phyloP scores from a whole-genome alignment of 2,888 invertebrate species.

The Agrochola lychnidis region DNA sequence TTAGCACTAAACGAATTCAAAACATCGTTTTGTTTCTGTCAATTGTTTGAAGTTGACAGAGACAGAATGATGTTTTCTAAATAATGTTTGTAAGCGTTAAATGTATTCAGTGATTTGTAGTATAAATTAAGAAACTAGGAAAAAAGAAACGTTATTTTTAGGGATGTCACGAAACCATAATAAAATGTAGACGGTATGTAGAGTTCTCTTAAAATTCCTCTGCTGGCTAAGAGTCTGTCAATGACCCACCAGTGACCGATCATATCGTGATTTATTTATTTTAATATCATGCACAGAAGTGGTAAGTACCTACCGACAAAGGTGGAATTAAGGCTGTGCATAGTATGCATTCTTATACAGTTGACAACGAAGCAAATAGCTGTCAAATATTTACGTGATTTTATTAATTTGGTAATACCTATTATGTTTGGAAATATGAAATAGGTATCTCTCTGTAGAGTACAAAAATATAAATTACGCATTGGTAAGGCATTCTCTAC shows the following conservation, averaged over 20 bases:
- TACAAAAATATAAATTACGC: not conserved
- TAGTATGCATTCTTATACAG: not conserved
- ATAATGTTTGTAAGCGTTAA: not conserved
- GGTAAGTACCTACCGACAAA: not conserved
- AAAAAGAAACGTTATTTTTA: not conserved
- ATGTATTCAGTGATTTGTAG: not conserved
- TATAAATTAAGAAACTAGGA: not conserved
- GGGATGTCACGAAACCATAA: not conserved
- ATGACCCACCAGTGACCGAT: not conserved
- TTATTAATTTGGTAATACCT: not conserved
- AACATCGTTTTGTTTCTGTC: slow-evolving; percentile 18
- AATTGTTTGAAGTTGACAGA: not conserved
- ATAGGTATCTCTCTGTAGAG: not conserved
- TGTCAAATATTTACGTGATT: not conserved
- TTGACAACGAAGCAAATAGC: not conserved
- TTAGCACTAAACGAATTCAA: slow-evolving; percentile 5
- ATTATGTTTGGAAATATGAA: too few relatives aligned
- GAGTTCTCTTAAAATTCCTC: not conserved
- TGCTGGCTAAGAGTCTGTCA: not conserved
- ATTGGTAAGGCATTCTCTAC: too few relatives aligned
- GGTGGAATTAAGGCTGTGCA: not conserved
- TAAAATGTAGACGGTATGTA: not conserved
- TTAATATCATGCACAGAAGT: not conserved
- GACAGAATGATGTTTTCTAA: slow-evolving; percentile 1
- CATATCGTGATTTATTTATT: not conserved